A percentile compares a stretch with the other conserved stretches of the same genome.
These are phyloP conservation scores for Ceraclea dissimilis DNA, from an alignment of 2,888 invertebrate genomes.

Conservation along the genomic window DNA sequence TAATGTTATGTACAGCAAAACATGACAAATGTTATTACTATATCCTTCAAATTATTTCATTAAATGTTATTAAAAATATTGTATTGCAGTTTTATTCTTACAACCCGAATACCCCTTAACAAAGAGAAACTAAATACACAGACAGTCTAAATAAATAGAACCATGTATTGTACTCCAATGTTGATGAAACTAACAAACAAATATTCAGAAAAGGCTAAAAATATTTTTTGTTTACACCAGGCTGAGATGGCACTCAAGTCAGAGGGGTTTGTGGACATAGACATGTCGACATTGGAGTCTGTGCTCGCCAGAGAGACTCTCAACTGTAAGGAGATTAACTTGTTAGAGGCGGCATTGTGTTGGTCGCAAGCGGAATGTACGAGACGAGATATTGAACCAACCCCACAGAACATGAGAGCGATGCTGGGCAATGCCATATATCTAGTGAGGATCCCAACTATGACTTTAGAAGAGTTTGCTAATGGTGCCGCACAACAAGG, in stretches of 20 bases:
- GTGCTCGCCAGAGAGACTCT: slow-evolving; percentile 88
- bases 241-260: slow-evolving; percentile 94
- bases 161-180: neutral
- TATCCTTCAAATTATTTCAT: neutral
- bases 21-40: too few species aligned
- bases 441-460: slow-evolving; percentile 86
- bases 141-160: too few species aligned
- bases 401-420: slow-evolving; percentile 69
- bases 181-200: neutral
- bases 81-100: slow-evolving; percentile 51
- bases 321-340: slow-evolving; percentile 87
- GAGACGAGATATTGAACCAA: slow-evolving; percentile 73
- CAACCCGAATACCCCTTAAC: slow-evolving; percentile 20
- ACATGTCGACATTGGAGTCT: slow-evolving; percentile 84
- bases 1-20: neutral
- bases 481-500: slow-evolving; percentile 92
- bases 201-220: neutral
- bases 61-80: slow-evolving; percentile 35
- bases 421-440: slow-evolving; percentile 74
- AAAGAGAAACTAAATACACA: too few species aligned
- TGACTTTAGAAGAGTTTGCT: slow-evolving; percentile 86
- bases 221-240: slow-evolving; percentile 37
- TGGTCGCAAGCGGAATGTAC: slow-evolving; percentile 92
- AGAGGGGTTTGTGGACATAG: slow-evolving; percentile 94
- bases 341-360: slow-evolving; percentile 83